phyloP scores from a whole-genome alignment of 2,113 vertebrate species.

The Carlito syrichta region DNA sequence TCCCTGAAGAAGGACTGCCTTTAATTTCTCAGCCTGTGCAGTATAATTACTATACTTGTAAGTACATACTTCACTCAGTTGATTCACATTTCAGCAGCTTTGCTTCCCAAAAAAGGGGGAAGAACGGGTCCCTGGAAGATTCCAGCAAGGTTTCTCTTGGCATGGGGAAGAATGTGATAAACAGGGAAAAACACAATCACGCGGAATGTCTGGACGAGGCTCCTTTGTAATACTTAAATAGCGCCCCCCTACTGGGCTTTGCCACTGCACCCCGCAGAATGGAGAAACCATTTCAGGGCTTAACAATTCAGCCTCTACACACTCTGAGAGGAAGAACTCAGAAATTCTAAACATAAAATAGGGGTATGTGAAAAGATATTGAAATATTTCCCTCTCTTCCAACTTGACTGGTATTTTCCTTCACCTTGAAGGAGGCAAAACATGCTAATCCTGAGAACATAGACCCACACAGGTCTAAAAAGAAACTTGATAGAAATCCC shows the following conservation, averaged over 20 bases:
- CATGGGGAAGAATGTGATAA: conserved; percentile 15
- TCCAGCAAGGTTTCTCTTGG: conserved; percentile 14
- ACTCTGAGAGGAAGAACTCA: neutral
- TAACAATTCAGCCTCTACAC: neutral
- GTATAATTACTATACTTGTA: neutral
- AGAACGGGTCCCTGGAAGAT: neutral
- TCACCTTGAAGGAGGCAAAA: neutral
- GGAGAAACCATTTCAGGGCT: conserved; percentile 35
- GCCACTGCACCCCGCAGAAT: neutral
- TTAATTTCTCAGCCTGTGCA: neutral
- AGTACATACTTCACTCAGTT: neutral
- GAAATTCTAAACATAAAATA: neutral
- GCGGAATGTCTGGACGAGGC: neutral
- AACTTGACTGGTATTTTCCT: neutral
- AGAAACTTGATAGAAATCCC: conserved; percentile 40
- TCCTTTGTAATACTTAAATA: conserved; percentile 46
- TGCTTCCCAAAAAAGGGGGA: neutral
- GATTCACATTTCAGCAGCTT: neutral
- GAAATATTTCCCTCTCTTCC: neutral
- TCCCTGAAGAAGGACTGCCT: neutral
- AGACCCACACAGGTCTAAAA: neutral
- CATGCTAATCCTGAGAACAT: neutral
- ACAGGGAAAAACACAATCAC: conserved; percentile 9
- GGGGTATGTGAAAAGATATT: neutral
- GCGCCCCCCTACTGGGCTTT: neutral